Percentiles rank a stretch among this genome's conserved stretches.
Evolutionary conservation across 1,140 invertebrate species (phyloP).

Genomic region (Lepeophtheirus salmonis): DNA sequence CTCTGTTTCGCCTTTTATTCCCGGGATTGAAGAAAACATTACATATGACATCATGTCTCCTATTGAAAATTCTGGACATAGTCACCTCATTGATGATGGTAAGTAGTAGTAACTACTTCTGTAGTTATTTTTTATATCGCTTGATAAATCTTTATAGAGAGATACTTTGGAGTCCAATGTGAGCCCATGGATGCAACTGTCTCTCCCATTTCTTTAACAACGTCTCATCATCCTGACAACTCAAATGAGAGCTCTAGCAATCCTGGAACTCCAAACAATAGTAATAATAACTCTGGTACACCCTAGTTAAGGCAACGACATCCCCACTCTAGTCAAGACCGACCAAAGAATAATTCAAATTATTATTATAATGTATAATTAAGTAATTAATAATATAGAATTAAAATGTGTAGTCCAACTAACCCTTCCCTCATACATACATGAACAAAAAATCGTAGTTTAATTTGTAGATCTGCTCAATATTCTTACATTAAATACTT

Average conservation of each 20-base stretch:
- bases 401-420: no score
- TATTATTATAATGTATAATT: no score
- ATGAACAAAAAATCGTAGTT: no score
- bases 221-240: not conserved
- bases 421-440: no score
- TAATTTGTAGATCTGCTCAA: no score
- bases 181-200: slow-evolving; percentile 18
- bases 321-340: no score
- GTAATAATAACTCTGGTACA: no score
- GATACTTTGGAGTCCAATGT: slow-evolving; percentile 13
- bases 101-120: not conserved
- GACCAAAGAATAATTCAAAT: no score
- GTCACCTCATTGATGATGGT: slow-evolving; percentile 13
- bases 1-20: slow-evolving; percentile 41
- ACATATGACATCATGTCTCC: slow-evolving; percentile 74
- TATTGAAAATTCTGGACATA: slow-evolving; percentile 27
- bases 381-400: no score
- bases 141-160: slow-evolving; percentile 7
- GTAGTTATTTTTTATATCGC: not conserved
- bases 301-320: no score
- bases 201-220: not conserved
- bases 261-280: slow-evolving; percentile 5
- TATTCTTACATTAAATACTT: no score
- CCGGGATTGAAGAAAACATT: slow-evolving; percentile 58
- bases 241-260: slow-evolving; percentile 13